Percentiles rank a stretch among this genome's conserved stretches.
Evolutionary conservation across 2,888 invertebrate species (phyloP).

Genomic region (Netelia fuscicornis): DNA sequence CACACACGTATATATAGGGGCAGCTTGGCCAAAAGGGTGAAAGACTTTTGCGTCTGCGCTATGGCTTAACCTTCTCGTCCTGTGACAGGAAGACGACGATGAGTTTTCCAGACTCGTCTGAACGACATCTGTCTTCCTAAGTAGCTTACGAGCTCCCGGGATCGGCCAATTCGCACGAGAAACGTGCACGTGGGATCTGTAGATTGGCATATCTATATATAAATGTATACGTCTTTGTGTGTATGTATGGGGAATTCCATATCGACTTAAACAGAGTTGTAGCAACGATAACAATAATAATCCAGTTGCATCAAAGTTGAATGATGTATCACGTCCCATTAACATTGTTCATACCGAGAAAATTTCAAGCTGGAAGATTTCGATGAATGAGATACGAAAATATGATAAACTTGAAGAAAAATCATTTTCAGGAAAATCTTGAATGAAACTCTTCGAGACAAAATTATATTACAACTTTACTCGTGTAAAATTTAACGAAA

Average conservation of each 20-base stretch:
- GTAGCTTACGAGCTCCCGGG: conserved; percentile 59
- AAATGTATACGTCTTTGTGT: background rate
- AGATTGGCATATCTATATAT: conserved; percentile 6
- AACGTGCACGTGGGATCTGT: conserved; percentile 5
- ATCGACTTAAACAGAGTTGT: no score
- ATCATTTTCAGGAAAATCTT: no score
- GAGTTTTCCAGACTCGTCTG: conserved; percentile 60
- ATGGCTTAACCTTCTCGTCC: conserved; percentile 26
- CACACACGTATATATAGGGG: background rate
- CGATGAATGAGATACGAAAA: no score
- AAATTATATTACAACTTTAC: no score
- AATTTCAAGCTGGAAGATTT: no score
- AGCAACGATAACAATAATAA: no score
- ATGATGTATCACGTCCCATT: no score
- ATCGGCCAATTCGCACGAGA: conserved; percentile 52
- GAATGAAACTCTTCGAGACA: no score
- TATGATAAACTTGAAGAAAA: no score
- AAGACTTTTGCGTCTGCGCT: conserved; percentile 17
- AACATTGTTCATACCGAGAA: no score
- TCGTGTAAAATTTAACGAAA: background rate
- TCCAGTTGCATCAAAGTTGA: no score
- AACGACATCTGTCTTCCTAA: conserved; percentile 65
- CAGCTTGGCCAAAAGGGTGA: background rate
- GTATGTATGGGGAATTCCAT: background rate
- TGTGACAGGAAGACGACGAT: conserved; percentile 32